A percentile compares a stretch with the other conserved stretches of the same genome.
Conservation (phyloP, 1,140 invertebrate genomes). For the Mamestra configurata region DNA sequence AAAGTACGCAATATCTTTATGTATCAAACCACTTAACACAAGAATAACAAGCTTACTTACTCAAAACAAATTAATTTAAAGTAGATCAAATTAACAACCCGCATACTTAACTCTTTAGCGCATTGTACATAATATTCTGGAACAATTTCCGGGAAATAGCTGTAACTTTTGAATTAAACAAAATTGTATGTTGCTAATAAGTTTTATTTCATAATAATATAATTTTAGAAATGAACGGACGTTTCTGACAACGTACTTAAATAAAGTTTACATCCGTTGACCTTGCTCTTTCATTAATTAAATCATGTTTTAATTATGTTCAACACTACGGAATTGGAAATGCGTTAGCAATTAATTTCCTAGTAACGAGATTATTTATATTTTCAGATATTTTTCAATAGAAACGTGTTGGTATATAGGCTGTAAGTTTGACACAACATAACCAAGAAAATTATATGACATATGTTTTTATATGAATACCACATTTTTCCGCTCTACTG, state of each 20-base stretch:
- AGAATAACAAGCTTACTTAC: no score
- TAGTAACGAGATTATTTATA: neutral
- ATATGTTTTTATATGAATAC: neutral
- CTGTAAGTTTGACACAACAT: neutral
- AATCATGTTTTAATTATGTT: slow-evolving; percentile 6
- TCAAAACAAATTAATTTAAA: no score
- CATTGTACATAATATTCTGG: neutral
- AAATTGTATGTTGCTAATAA: slow-evolving; percentile 11
- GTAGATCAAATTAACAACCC: no score
- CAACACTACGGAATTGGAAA: neutral
- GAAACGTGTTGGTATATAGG: no score
- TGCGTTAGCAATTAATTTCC: neutral
- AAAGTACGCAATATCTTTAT: no score
- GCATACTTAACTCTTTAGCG: neutral
- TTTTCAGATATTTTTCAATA: neutral
- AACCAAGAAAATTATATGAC: neutral
- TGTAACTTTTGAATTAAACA: slow-evolving; percentile 25
- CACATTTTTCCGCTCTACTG: neutral
- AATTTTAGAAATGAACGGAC: neutral
- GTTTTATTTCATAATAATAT: neutral
- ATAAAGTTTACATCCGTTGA: slow-evolving; percentile 5
- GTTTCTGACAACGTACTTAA: slow-evolving; percentile 4
- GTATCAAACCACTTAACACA: no score
- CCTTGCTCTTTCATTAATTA: slow-evolving; percentile 15
- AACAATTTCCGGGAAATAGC: neutral